Percentiles rank a stretch among this genome's conserved stretches.
These are phyloP conservation scores for Tamias sibiricus DNA, from an alignment of 2,113 vertebrate species.

Conservation along the genomic window DNA sequence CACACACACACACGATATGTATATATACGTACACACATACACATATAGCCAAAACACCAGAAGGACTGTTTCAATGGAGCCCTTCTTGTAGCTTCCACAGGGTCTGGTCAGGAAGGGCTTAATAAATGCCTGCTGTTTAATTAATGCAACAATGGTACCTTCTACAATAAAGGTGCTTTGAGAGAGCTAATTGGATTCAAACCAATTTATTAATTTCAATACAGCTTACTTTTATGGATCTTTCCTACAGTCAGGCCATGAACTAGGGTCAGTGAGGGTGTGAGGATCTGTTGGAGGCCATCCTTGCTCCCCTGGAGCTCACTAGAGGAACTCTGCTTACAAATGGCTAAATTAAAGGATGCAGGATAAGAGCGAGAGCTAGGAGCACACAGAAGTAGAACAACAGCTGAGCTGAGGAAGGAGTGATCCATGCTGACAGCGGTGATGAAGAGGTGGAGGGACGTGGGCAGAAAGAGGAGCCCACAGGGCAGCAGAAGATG, in stretches of 20 bases:
- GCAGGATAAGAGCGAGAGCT: not conserved
- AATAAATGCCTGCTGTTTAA: not conserved
- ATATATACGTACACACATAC: not conserved
- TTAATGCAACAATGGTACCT: not conserved
- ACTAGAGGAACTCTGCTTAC: not conserved
- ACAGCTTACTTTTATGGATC: not conserved
- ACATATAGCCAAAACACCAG: not conserved
- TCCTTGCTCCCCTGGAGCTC: not conserved
- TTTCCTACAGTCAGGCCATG: not conserved
- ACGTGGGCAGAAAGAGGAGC: not conserved
- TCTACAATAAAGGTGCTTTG: not conserved
- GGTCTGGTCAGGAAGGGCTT: not conserved
- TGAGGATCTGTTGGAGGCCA: not conserved
- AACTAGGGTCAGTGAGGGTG: rapidly evolving
- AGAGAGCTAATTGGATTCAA: not conserved
- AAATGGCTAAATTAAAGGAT: not conserved
- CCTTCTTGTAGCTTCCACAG: not conserved
- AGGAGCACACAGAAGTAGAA: not conserved
- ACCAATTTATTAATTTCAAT: not conserved
- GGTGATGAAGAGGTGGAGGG: too few species aligned
- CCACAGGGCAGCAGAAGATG: not conserved
- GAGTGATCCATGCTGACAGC: not conserved
- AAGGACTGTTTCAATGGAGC: not conserved
- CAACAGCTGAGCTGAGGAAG: not conserved
- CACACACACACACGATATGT: too few species aligned